These are phyloP conservation scores for Syngnathus rostellatus DNA, from an alignment of 2,797 vertebrate genomes.

Conservation along the genomic window DNA sequence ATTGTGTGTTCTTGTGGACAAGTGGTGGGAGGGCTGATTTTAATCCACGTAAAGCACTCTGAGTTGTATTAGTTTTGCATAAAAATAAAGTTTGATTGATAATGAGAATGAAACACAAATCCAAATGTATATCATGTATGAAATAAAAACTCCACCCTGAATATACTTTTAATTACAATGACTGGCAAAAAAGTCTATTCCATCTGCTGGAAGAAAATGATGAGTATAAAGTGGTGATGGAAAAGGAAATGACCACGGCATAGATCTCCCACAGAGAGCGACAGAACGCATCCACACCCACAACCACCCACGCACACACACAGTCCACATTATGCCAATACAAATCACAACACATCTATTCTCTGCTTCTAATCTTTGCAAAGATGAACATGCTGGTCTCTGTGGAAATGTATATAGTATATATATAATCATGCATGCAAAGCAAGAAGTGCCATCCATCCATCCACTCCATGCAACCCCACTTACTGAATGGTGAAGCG, in stretches of 20 bases:
- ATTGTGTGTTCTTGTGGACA: too few relatives aligned
- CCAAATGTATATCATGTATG: slow-evolving; percentile 14
- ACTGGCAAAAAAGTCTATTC: slow-evolving; percentile 25
- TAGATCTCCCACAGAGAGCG: slow-evolving; percentile 42
- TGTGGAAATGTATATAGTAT: slow-evolving; percentile 10
- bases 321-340: slow-evolving; percentile 11
- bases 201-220: slow-evolving; percentile 16
- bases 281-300: not conserved
- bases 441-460: slow-evolving; percentile 17
- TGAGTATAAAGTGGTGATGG: slow-evolving; percentile 18
- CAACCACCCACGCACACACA: slow-evolving; percentile 7
- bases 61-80: too few relatives aligned
- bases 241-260: slow-evolving; percentile 41
- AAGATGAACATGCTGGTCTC: slow-evolving; percentile 4
- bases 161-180: slow-evolving; percentile 28
- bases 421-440: slow-evolving; percentile 2
- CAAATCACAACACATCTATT: slow-evolving; percentile 8
- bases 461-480: not conserved
- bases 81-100: too few relatives aligned
- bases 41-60: too few relatives aligned
- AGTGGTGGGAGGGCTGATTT: too few relatives aligned
- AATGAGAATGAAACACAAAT: not conserved
- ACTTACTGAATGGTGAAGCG: not conserved
- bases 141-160: not conserved
- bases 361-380: slow-evolving; percentile 17